Conservation (phyloP, 2,113 vertebrate genomes). For the Piaya cayana region DNA sequence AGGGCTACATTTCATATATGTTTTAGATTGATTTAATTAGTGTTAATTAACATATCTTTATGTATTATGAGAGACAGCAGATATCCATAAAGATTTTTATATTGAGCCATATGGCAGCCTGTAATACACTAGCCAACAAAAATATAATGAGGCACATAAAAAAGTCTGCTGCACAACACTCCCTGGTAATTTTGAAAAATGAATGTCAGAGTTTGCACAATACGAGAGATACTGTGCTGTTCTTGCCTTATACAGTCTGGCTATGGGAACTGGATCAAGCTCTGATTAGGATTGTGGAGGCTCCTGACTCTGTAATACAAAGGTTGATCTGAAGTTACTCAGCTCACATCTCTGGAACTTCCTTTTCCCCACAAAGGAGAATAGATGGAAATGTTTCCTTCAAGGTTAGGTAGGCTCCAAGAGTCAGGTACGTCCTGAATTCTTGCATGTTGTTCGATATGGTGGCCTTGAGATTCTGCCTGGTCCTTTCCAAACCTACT, state of each 20-base stretch:
- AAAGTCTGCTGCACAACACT: slow-evolving; percentile 39
- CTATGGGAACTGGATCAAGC: background rate
- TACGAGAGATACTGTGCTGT: background rate
- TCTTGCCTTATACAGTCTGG: slow-evolving; percentile 2
- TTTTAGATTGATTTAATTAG: slow-evolving; percentile 24
- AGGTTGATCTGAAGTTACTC: background rate
- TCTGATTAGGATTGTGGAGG: background rate
- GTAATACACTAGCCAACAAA: slow-evolving; percentile 40
- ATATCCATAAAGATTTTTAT: slow-evolving; percentile 47
- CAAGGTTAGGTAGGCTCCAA: background rate
- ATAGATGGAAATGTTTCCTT: background rate
- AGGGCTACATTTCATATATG: background rate
- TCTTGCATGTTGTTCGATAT: background rate
- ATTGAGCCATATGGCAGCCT: slow-evolving; percentile 40
- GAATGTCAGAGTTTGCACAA: slow-evolving; percentile 14
- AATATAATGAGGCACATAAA: slow-evolving; percentile 26
- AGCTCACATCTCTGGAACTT: background rate
- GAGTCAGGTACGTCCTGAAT: background rate
- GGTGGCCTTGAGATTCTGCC: background rate
- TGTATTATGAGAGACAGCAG: slow-evolving; percentile 50
- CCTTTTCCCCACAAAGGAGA: background rate
- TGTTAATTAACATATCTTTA: slow-evolving; percentile 25
- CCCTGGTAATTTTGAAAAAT: slow-evolving; percentile 30
- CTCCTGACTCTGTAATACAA: background rate
- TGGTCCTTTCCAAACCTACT: background rate